Percentiles rank a stretch among this genome's conserved stretches.
Evolutionary conservation across 2,888 invertebrate species (phyloP).

Genomic region (Itoplectis maculator): DNA sequence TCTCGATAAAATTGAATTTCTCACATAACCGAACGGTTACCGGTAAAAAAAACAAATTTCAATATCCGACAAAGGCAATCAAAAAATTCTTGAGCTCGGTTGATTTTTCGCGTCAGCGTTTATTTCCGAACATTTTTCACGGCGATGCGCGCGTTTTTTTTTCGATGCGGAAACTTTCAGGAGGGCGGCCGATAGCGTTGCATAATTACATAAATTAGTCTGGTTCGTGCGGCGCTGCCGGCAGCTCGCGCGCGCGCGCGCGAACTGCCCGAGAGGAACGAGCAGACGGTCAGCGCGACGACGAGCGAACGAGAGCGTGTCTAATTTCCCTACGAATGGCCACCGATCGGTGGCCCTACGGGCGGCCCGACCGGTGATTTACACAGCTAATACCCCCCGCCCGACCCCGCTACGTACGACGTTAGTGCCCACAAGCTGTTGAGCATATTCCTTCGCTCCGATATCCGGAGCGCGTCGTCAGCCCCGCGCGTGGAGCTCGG

Average conservation of each 20-base stretch:
- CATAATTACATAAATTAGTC: constrained; percentile 80
- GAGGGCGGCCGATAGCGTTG: constrained; percentile 50
- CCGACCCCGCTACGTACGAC: constrained; percentile 61
- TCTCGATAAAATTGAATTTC: constrained; percentile 8
- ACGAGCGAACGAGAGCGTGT: constrained; percentile 75
- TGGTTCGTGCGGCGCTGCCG: constrained; percentile 65
- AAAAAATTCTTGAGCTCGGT: background rate
- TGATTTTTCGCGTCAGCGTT: constrained; percentile 20
- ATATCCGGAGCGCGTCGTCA: constrained; percentile 68
- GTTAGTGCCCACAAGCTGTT: constrained; percentile 78
- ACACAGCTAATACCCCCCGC: constrained; percentile 75
- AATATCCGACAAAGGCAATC: constrained; percentile 16
- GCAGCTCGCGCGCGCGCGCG: no score
- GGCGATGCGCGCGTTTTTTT: background rate
- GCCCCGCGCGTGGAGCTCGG: background rate
- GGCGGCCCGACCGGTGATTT: constrained; percentile 78
- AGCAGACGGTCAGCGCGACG: constrained; percentile 63
- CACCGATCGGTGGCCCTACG: constrained; percentile 74
- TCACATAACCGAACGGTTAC: constrained; percentile 8
- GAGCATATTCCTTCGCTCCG: constrained; percentile 72
- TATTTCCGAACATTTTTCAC: constrained; percentile 22
- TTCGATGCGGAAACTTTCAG: constrained; percentile 42
- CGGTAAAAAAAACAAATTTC: background rate
- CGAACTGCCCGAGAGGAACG: constrained; percentile 51
- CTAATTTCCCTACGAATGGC: constrained; percentile 81